phyloP scores from a whole-genome alignment of 2,888 invertebrate species.

The Agriopis aurantiaria region DNA sequence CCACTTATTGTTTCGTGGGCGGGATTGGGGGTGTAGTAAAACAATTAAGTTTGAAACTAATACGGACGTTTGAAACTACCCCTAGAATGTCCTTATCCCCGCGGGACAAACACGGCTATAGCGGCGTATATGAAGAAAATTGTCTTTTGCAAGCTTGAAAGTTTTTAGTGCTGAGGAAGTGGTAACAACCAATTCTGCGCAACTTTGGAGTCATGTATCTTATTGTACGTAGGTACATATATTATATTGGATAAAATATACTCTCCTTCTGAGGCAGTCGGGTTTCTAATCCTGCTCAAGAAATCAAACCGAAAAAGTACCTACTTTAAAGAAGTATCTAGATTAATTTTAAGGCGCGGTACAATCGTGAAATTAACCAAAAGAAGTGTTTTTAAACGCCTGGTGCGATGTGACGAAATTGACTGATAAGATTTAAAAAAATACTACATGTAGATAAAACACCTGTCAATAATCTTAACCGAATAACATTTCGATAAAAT shows the following conservation, averaged over 20 bases:
- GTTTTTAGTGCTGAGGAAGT: slow-evolving; percentile 21
- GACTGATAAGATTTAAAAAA: too few relatives aligned
- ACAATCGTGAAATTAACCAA: too few relatives aligned
- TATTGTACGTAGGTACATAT: too few relatives aligned
- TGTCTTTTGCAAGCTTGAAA: slow-evolving; percentile 48
- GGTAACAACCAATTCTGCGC: background rate
- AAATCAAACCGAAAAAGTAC: background rate
- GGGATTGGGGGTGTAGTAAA: slow-evolving; percentile 49
- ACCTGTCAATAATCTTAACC: too few relatives aligned
- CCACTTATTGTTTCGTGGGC: slow-evolving; percentile 40
- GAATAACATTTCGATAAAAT: too few relatives aligned
- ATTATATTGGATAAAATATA: background rate
- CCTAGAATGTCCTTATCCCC: slow-evolving; percentile 53
- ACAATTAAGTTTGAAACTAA: slow-evolving; percentile 74
- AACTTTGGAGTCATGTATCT: background rate
- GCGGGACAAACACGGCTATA: slow-evolving; percentile 54
- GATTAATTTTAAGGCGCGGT: too few relatives aligned
- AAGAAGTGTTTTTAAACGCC: too few relatives aligned
- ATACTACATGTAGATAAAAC: too few relatives aligned
- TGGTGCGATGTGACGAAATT: too few relatives aligned
- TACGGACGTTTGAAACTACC: slow-evolving; percentile 46
- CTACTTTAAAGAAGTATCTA: background rate
- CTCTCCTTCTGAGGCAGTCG: background rate
- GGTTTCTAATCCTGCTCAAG: background rate
- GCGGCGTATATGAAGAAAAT: slow-evolving; percentile 49